Conservation (phyloP, 2,888 invertebrate genomes). For the Leucophenga montana region DNA sequence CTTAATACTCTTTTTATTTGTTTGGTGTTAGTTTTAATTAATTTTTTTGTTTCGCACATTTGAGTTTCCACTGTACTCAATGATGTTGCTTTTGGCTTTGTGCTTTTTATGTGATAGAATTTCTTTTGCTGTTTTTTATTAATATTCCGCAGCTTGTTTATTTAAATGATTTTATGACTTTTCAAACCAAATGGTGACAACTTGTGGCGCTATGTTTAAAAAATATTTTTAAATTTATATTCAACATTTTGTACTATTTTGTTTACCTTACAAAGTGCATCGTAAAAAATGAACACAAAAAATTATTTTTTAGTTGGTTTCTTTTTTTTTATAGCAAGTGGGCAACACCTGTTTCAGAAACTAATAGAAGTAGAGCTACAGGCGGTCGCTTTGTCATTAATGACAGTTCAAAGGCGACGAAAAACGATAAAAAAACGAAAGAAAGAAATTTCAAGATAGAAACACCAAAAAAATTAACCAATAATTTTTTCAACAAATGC, state of each 20-base stretch:
- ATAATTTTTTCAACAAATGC: slow-evolving; percentile 37
- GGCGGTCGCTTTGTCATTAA: slow-evolving; percentile 32
- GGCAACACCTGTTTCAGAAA: slow-evolving; percentile 13
- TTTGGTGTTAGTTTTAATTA: too few species aligned
- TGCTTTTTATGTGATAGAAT: background rate
- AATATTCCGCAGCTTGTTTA: slow-evolving; percentile 39
- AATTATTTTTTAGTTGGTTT: slow-evolving; percentile 20
- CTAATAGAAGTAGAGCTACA: slow-evolving; percentile 15
- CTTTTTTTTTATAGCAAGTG: background rate
- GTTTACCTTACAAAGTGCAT: background rate
- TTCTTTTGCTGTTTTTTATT: background rate
- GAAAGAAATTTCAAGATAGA: slow-evolving; percentile 26
- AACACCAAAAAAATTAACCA: slow-evolving; percentile 42
- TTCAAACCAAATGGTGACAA: slow-evolving; percentile 63
- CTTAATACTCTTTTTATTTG: too few species aligned
- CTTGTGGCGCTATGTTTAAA: slow-evolving; percentile 63
- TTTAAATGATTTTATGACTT: slow-evolving; percentile 64
- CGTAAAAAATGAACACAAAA: background rate
- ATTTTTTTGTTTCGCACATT: background rate
- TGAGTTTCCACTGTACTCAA: slow-evolving; percentile 10
- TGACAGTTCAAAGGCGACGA: slow-evolving; percentile 30
- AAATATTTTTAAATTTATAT: slow-evolving; percentile 28
- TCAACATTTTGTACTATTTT: slow-evolving; percentile 1
- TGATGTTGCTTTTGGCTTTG: background rate
- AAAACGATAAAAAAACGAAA: slow-evolving; percentile 40